Base-by-base conservation (phyloP, 1,140 invertebrate species). In the Drosophila kurseongensis region DNA sequence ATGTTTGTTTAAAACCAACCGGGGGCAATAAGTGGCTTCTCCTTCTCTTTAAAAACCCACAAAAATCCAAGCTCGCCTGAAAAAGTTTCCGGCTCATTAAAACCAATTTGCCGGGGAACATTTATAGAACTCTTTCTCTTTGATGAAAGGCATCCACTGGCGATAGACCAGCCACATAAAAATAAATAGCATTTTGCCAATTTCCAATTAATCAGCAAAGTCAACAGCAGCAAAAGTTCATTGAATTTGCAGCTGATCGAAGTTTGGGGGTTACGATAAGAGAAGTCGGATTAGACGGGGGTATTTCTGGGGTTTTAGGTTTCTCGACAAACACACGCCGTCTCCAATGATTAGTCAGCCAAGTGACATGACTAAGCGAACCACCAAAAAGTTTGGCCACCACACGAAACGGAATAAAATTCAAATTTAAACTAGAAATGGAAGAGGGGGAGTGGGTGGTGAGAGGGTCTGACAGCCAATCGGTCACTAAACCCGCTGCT, bases 351-450 rank as follows among this genome's bases (percentile, higher is more conserved):
- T 77, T 84, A 80, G 62, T 84, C 81, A 84, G 78, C 58, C 75
- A 65, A 55, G 12, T 57, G 56, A 66, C 65, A 78, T 85, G 78
- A 86, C 79, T 86, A 78, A 85, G 65, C 82, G 29, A 38, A 47
- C 57, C 45, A 48, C 50, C 58, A 56, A 35, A 36, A 38, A 45
- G 35, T 29, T 32, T 45, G 48, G 32, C 44, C 67, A 62, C 16
- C 60, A 32, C 60, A 59, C 60, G 27, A 62, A 59, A 60, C 57
- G 23, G 54, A 86, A 78, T 86, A 63, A 67, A 86, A 78, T 77
- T 75, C 75, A 66, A 86, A 88, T 88, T 82, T 71, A 69, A 82
- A 57, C 65, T 66, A 65, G 67, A 29, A 61, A 3, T 52, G 18
- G 9, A 12, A 23, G 38, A 23, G 38, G 35, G 18, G 18, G 35